Evolutionary conservation across 2,113 vertebrate genomes (phyloP), one percentile per base, ranked within the genome.

Genomic region (Salvelinus fontinalis): DNA sequence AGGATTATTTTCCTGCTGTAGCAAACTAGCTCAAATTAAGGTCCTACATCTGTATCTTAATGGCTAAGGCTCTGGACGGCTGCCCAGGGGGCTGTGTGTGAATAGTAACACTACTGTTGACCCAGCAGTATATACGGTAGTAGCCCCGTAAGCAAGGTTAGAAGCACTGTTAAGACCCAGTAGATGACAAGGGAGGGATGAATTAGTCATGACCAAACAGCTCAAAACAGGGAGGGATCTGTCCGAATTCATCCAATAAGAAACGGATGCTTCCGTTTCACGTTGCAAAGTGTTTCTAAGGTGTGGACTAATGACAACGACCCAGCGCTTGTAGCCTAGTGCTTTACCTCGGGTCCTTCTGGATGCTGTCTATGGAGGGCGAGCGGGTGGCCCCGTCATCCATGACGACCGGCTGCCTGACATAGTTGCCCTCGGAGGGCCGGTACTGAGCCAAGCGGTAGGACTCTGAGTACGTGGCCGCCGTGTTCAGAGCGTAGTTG

Each of bases 301-400:
- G 27, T 29, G 70, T 22, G 60, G 67, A 74, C 67, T 66, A 62
- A 51, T 26, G 76, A 24, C 22, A 9, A 54, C 51, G 16, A 18
- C 51, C 51, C 16, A 54, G 8, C 3, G 5, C 59, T 8, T 34
- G 34, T 34, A 62, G 59, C n/a, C 1, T 12, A 18, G 18, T 31
- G 49, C 8, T 93, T 89, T 94, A 95, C 97, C 97, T 97, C 83
- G 97, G 97, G 88, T 99, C 97, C 49, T 99, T 99, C 89, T 99
- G 97, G 75, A 99, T 99, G 92, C 97, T 98, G 93, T 99, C 97
- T 83, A 98, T 95, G 59, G 97, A 99, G 0, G 97, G 97, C 0
- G 97, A 99, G 54, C 96, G 95, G 0, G 96, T 94, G 77, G 96
- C 95, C 8, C 93, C 93, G 0, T 97, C 95, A 0, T 98, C 97